Base-by-base conservation (phyloP, 2,797 vertebrate species). In the Xenopus petersii region DNA sequence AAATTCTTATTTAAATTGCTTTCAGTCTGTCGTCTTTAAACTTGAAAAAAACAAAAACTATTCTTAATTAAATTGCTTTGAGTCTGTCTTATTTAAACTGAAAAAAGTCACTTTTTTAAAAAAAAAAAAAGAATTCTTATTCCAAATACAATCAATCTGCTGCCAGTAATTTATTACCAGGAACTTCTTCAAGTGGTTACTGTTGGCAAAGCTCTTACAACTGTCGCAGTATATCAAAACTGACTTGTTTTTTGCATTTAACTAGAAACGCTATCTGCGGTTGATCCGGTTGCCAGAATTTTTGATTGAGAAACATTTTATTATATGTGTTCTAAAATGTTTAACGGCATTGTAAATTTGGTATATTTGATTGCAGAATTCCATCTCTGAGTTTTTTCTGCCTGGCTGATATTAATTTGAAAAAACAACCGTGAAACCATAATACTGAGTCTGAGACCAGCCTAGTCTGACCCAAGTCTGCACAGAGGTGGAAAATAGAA, bases 401-500 rank as follows among this genome's bases (percentile, higher is more conserved):
- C 17, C 46, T 59, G 75, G 17, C 58, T 55, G 64, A 67, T 63
- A 69, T 73, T 64, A 64, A 78, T 78, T 73, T 64, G 36, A 59
- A 47, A 73, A 48, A 64, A 63, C n/a, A 69, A 21, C 21, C 10
- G 42, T 54, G n/a, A 73, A 74, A 65, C 42, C 76, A 13, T 42
- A 51, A 13, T 12, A 56, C 66, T 59, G 21, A 51, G 66, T 59
- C 51, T 54, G 46, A 54, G 76, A 60, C 60, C 51, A 47, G 71
- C 66, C 71, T 64, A 21, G 65, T 73, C 70, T 78, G 60, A 69
- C 47, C 68, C 12, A 51, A 73, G 66, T 58, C 75, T 69, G 55
- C 12, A 58, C 48, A 42, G 73, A 73, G 68, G 75, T 74, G 76
- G 75, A 79, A 73, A 79, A 67, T 79, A 74, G 73, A 69, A 70